Evolutionary conservation across 2,888 invertebrate genomes (phyloP), one percentile per base, ranked within the genome.

Genomic region (Drosophila meridionalis): DNA sequence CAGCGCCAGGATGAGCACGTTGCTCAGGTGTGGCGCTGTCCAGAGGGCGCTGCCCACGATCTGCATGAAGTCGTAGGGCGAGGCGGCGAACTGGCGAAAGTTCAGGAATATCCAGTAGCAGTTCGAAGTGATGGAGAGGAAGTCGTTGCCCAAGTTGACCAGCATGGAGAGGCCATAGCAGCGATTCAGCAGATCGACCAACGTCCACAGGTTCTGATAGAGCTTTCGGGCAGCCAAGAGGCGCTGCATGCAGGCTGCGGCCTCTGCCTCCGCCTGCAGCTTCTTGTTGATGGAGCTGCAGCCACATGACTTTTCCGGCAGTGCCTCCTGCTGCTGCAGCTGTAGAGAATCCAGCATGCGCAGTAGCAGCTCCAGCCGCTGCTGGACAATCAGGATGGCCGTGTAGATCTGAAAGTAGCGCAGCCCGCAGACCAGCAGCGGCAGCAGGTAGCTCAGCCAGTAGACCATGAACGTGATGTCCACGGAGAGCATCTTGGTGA

Each of bases 61-160:
- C 26, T 80, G 78, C 4, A 92, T 59, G 32, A 90, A 84, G 30
- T 91, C 83, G 3, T 52, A 61, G 4, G 77, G 76, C 1, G 81
- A 78, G 2, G 87, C 77, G 32, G 83, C 76, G 59, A 83, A 90
- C 47, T 80, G 78, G 0, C 90, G 86, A 40, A 91, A 91, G 58
- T 86, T 91, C 3, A 93, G 55, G 76, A 93, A 93, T 40, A 92
- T 90, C 92, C 92, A 93, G 70, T 93, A 93, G 34, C 90, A 91
- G 67, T 92, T 92, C 4, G 92, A 90, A 9, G 91, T 93, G 0
- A 93, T 89, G 34, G 92, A 85, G 58, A 93, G 69, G 62, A 93
- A 93, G 75, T 93, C 93, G 68, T 93, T 92, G 69, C 89, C 92
- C 63, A 93, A 80, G 65, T 91, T 92, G 0, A 92, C 69, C 9